phyloP scores from a whole-genome alignment of 1,140 invertebrate species.

The Propsilocerus akamusi region DNA sequence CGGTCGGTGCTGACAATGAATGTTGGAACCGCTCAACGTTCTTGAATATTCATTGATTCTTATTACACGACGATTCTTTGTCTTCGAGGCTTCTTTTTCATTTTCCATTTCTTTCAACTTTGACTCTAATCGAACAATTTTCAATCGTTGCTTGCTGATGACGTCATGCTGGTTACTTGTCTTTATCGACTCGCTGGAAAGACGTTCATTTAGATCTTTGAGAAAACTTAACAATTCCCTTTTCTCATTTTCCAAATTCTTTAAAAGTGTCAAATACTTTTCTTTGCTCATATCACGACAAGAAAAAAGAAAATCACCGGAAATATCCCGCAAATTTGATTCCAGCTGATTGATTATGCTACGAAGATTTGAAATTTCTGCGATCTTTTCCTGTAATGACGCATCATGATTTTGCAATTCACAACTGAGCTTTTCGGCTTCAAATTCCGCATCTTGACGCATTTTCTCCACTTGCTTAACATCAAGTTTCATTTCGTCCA shows the following conservation, averaged over 20 bases:
- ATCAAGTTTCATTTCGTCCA: conserved; percentile 33
- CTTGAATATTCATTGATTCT: conserved; percentile 19
- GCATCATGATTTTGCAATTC: conserved; percentile 13
- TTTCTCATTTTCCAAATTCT: conserved; percentile 10
- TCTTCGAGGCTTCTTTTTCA: conserved; percentile 30
- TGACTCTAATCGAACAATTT: conserved; percentile 9
- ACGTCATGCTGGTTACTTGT: conserved; percentile 17
- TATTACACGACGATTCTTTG: conserved; percentile 23
- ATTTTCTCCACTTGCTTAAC: conserved; percentile 18
- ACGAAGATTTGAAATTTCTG: conserved; percentile 9
- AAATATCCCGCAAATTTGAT: conserved; percentile 16
- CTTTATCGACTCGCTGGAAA: conserved; percentile 5
- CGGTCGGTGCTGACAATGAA: not conserved
- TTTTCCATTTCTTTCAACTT: conserved; percentile 29
- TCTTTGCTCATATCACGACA: conserved; percentile 21
- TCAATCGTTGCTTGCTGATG: conserved; percentile 7
- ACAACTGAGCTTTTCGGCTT: conserved; percentile 8
- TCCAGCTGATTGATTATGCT: conserved; percentile 14
- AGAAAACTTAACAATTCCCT: conserved; percentile 13
- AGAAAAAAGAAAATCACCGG: conserved; percentile 20
- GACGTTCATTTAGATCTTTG: not conserved
- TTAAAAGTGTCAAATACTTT: not conserved
- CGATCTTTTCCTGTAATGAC: conserved; percentile 11
- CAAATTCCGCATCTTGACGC: conserved; percentile 9
- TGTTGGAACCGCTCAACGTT: conserved; percentile 16